Percentiles rank a stretch among this genome's conserved stretches.
These are phyloP conservation scores for Capitulum mitella DNA, from an alignment of 2,888 invertebrate genomes.

Conservation along the genomic window DNA sequence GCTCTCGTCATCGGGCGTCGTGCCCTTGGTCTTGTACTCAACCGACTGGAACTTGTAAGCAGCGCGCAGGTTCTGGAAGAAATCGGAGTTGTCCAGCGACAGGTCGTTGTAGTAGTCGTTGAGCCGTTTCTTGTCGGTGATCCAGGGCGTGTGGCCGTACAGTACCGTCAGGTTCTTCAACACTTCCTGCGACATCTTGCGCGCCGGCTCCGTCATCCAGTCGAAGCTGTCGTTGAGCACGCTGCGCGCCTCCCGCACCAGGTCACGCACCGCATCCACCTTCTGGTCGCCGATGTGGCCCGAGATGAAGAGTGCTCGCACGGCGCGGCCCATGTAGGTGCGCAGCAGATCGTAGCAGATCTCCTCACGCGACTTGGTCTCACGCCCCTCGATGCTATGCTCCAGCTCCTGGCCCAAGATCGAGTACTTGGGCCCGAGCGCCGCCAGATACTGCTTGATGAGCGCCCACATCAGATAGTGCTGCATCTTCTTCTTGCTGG, in stretches of 20 bases:
- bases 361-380: slow-evolving; percentile 11
- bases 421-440: slow-evolving; percentile 23
- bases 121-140: neutral
- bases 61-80: neutral
- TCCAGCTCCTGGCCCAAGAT: slow-evolving; percentile 17
- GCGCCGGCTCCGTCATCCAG: slow-evolving; percentile 15
- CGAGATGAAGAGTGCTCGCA: slow-evolving; percentile 17
- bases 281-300: slow-evolving; percentile 23
- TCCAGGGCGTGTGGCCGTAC: slow-evolving; percentile 22
- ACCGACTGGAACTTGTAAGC: slow-evolving; percentile 16
- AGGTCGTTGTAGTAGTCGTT: neutral
- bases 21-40: slow-evolving; percentile 18
- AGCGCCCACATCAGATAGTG: slow-evolving; percentile 17
- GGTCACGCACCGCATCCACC: neutral
- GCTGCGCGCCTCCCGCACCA: neutral
- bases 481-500: neutral
- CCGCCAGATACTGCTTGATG: neutral
- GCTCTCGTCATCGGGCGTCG: neutral
- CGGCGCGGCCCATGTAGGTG: slow-evolving; percentile 22
- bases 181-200: neutral
- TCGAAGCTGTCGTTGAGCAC: slow-evolving; percentile 23
- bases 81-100: neutral
- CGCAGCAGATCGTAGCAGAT: slow-evolving; percentile 20
- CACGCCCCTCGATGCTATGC: slow-evolving; percentile 12
- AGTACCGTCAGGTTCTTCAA: neutral